Conservation (phyloP, 2,113 vertebrate species). For the Lycaon pictus region DNA sequence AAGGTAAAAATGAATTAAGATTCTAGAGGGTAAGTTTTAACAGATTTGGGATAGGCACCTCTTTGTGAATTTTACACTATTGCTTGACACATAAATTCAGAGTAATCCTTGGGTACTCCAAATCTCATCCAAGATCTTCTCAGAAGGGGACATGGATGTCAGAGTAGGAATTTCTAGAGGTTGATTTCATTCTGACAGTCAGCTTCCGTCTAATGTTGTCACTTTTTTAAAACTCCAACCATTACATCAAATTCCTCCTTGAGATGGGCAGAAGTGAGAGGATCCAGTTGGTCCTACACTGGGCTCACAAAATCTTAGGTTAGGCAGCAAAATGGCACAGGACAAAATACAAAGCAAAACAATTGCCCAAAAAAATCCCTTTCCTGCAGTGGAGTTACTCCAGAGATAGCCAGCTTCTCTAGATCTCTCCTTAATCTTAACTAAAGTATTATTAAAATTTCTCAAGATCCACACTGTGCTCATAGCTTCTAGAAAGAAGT, state of each 20-base stretch:
- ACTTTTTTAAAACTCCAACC: not conserved
- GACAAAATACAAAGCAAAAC: not conserved
- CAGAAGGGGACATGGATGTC: not conserved
- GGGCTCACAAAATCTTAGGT: not conserved
- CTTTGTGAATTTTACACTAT: not conserved
- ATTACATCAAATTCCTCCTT: not conserved
- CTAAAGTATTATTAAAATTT: slow-evolving; percentile 33
- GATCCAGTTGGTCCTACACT: not conserved
- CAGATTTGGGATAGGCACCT: not conserved
- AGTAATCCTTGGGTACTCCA: not conserved
- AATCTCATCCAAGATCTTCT: not conserved
- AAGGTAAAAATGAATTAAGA: not conserved
- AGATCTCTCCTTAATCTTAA: not conserved
- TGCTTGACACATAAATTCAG: not conserved
- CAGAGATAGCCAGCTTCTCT: not conserved
- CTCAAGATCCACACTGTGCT: not conserved
- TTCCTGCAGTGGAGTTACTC: not conserved
- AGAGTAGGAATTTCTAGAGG: not conserved
- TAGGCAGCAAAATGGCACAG: not conserved
- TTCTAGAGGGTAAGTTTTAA: not conserved
- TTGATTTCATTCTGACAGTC: slow-evolving; percentile 27
- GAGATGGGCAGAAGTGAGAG: not conserved
- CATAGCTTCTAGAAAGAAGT: not conserved
- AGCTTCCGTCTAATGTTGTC: not conserved
- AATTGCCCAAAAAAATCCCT: not conserved